Evolutionary conservation across 2,797 vertebrate species (phyloP).

Genomic region (Hirundo rustica): DNA sequence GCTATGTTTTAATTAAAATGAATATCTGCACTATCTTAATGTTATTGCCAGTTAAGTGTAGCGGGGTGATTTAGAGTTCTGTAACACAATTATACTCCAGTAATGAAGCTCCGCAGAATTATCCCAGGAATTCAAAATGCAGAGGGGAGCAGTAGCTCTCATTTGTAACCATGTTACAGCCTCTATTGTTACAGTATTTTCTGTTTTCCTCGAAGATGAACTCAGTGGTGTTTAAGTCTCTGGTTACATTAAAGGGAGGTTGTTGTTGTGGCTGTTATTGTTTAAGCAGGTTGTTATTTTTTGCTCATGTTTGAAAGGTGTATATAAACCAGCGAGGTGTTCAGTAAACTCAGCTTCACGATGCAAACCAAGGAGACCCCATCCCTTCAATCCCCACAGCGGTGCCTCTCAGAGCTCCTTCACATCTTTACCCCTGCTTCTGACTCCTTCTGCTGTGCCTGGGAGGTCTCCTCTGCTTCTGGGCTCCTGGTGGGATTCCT

Average conservation of each 20-base stretch:
- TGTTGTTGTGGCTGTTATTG: neutral
- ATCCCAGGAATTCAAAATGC: conserved; percentile 81
- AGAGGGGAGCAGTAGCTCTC: conserved; percentile 78
- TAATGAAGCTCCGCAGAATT: conserved; percentile 83
- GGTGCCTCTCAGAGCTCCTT: neutral
- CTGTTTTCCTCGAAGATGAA: conserved; percentile 80
- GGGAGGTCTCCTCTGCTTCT: neutral
- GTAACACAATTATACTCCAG: conserved; percentile 80
- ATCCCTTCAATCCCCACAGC: neutral
- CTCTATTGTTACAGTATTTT: conserved; percentile 81
- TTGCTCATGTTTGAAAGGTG: neutral
- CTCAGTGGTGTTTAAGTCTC: conserved; percentile 76
- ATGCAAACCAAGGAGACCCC: neutral
- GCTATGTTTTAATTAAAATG: conserved; percentile 87
- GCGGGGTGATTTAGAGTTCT: conserved; percentile 83
- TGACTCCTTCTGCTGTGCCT: neutral
- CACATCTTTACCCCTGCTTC: neutral
- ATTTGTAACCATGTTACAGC: conserved; percentile 79
- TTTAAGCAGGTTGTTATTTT: neutral
- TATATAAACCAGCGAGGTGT: neutral
- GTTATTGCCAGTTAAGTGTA: conserved; percentile 85
- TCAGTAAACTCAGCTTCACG: neutral
- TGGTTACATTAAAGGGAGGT: conserved; percentile 57
- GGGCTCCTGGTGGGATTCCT: neutral
- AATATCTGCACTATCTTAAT: conserved; percentile 83